Percentiles rank a stretch among this genome's conserved stretches.
Evolutionary conservation across 2,113 vertebrate species (phyloP).

Genomic region (Edolisoma coerulescens): DNA sequence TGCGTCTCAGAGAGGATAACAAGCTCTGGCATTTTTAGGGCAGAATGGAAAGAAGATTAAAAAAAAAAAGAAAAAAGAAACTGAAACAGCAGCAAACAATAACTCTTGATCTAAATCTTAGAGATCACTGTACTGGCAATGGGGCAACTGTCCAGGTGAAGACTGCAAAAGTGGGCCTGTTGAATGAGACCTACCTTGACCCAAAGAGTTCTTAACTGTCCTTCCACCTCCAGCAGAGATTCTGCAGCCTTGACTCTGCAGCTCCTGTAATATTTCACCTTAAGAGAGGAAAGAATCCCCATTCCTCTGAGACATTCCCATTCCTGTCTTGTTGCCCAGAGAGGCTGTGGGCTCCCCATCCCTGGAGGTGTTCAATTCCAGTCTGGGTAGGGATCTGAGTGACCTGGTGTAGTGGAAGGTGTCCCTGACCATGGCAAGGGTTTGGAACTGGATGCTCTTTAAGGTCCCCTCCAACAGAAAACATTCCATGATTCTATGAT

Average conservation of each 20-base stretch:
- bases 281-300: neutral
- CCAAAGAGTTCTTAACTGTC: neutral
- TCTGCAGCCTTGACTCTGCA: neutral
- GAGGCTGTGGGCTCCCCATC: neutral
- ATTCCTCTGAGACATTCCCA: neutral
- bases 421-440: neutral
- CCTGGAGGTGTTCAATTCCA: neutral
- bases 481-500: neutral
- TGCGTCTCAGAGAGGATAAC: constrained; percentile 31
- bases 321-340: neutral
- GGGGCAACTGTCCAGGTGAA: neutral
- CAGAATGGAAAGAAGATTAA: neutral
- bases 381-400: neutral
- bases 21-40: constrained; percentile 62
- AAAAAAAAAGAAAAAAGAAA: neutral
- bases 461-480: neutral
- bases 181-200: neutral
- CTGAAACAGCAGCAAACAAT: constrained; percentile 49
- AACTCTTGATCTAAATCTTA: constrained; percentile 8
- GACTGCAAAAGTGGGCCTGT: neutral
- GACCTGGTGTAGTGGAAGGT: neutral
- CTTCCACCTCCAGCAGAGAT: neutral
- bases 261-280: neutral
- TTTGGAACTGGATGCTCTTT: neutral
- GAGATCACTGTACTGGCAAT: neutral